Evolutionary conservation across 2,797 vertebrate species (phyloP), one percentile per base, ranked within the genome.

Genomic region (Podargus strigoides): DNA sequence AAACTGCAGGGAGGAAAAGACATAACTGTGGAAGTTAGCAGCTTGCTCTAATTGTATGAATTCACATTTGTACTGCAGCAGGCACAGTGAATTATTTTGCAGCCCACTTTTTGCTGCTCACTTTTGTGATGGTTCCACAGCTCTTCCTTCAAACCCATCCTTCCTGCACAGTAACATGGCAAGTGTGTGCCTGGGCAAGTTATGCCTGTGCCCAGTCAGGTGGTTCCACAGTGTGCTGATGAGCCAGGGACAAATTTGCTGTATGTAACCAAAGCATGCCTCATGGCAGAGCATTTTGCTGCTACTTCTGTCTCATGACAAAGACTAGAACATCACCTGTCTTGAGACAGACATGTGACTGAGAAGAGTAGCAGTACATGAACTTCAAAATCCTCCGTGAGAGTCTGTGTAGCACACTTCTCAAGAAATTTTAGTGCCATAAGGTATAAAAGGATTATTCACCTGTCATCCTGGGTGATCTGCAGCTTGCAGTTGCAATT

Each of bases 351-450:
- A 7, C 56, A 30, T 26, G 34, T 56, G 44, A 30, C 28, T 59
- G 28, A 74, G 32, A 69, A 62, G 23, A 41, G 14, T 9, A 84
- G 13, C 10, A 46, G 34, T 34, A 44, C 3, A 11, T 10, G 28
- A 83, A 58, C n/a, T 83, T 90, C 60, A 85, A 77, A 93, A 83
- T 39, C 20, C 14, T 83, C 11, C 9, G 47, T 76, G 30, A 84
- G 14, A 67, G 11, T 15, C 16, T 7, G 2, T 10, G 17, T 39
- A 58, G 16, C 16, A 36, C 23, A 37, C 8, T 8, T 44, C 20
- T 85, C 36, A 27, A 36, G 34, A 56, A 77, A 14, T 28, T 52
- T 74, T 85, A 49, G 23, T 80, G 32, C 28, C 16, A 3, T 23
- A 50, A 22, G 5, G 10, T 50, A 42, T 70, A 50, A 66, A 75